Evolutionary conservation across 2,113 vertebrate species (phyloP), one percentile per base, ranked within the genome.

Genomic region (Jaculus jaculus): DNA sequence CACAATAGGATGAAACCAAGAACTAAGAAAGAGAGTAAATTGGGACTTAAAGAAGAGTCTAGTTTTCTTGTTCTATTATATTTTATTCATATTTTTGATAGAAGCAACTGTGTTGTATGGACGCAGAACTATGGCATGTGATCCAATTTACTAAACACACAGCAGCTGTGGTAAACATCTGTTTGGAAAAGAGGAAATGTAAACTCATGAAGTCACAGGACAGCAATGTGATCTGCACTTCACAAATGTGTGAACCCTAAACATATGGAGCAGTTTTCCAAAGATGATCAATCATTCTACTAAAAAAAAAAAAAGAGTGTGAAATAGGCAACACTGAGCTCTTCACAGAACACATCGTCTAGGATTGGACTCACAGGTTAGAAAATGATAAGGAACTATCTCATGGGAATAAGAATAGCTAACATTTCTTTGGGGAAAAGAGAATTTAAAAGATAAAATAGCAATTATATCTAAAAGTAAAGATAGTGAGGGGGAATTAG

Each of bases 141-240:
- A 95, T 79, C 32, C 68, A 94, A 75, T 95, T 94, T 96, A 93
- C 81, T 58, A 92, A 91, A 95, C 89, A 97, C 82, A 97, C 32
- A 71, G 71, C 92, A 98, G 91, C 89, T 97, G 85, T 81, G 96
- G 92, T 93, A 90, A 97, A 97, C 82, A 95, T 95, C 92, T 95
- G 94, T 28, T 95, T 87, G 93, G 71, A n/a, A 90, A 87, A 97
- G 94, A 93, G 77, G 89, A 84, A 97, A 94, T 96, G 97, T 39
- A 94, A 97, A 97, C 61, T 90, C 94, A 84, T 83, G 89, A 65
- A 94, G 97, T 51, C 58, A 83, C 87, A 84, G n/a, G 96, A 28
- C 96, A 92, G 89, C 97, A 89, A 63, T 23, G 60, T 7, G 71
- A 72, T 80, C 17, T 80, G 65, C 84, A 92, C 68, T 65, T 51